Percentiles rank a stretch among this genome's conserved stretches.
Conservation (phyloP, 30 jellyfish, hydroid and myxozoan species). For the Aurelia sp. region DNA sequence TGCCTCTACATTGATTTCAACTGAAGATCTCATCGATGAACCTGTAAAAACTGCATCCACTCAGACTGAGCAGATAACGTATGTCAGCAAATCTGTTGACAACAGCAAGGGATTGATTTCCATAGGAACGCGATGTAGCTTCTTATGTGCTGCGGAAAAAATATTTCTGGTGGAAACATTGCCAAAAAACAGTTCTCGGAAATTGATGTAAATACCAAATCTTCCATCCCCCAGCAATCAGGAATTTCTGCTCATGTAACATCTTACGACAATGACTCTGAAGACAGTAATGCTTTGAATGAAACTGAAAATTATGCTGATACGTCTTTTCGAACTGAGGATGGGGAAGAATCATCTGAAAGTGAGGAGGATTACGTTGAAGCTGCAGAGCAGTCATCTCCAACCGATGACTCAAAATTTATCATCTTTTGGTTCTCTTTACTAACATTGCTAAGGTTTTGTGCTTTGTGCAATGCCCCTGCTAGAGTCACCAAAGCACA, state of each 20-base stretch:
- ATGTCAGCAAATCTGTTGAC: slow-evolving; percentile 5
- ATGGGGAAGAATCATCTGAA: neutral
- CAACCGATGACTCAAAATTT: slow-evolving; percentile 32
- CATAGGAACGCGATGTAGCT: slow-evolving; percentile 12
- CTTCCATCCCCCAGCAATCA: neutral
- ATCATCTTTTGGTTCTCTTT: slow-evolving; percentile 49
- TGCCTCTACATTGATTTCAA: neutral
- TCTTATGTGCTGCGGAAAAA: slow-evolving; percentile 7
- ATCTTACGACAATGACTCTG: slow-evolving; percentile 26
- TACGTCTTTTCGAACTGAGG: slow-evolving; percentile 17
- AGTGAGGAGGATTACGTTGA: slow-evolving; percentile 25
- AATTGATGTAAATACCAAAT: neutral
- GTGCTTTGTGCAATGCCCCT: slow-evolving; percentile 17
- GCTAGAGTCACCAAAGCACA: slow-evolving; percentile 1
- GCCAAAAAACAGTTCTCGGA: too few relatives aligned
- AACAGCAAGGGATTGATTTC: neutral
- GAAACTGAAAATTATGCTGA: slow-evolving; percentile 13
- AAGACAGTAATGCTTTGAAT: neutral
- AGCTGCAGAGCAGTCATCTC: slow-evolving; percentile 1
- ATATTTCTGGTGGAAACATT: neutral
- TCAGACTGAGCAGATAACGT: slow-evolving; percentile 23
- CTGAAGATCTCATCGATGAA: slow-evolving; percentile 8
- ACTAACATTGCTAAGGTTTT: slow-evolving; percentile 15
- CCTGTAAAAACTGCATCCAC: slow-evolving; percentile 31
- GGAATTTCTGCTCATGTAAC: neutral